A percentile compares a stretch with the other conserved stretches of the same genome.
Conservation (phyloP, 1,140 invertebrate genomes). For the Teleopsis dalmanni region DNA sequence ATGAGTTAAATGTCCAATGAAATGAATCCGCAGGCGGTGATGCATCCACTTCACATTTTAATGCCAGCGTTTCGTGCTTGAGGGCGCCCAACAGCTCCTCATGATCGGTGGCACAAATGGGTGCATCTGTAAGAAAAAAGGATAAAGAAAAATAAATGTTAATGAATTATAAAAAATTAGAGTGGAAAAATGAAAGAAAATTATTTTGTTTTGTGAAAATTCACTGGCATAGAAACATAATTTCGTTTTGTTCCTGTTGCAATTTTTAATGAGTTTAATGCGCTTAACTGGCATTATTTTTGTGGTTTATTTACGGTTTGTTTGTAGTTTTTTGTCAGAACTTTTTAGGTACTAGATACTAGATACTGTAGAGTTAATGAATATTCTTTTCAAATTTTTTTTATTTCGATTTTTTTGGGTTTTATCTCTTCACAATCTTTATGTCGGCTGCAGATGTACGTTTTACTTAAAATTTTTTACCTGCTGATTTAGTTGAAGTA, state of each 20-base stretch:
- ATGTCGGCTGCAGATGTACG: no score
- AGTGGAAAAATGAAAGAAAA: not conserved
- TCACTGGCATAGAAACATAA: not conserved
- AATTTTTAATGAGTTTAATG: no score
- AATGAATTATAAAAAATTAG: conserved; percentile 3
- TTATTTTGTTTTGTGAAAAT: not conserved
- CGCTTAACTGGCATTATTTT: no score
- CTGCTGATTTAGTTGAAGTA: no score
- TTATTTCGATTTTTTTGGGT: no score
- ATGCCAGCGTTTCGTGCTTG: conserved; percentile 72
- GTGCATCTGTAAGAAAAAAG: conserved; percentile 54
- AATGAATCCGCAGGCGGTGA: conserved; percentile 73
- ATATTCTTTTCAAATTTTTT: no score
- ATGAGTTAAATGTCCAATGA: conserved; percentile 85
- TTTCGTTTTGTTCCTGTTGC: not conserved
- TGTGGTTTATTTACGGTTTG: no score
- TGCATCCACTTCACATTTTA: conserved; percentile 77
- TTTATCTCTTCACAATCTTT: no score
- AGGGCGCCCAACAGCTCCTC: conserved; percentile 74
- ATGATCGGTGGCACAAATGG: conserved; percentile 67
- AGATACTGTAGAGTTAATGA: no score
- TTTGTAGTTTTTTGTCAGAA: no score
- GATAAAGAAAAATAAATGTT: conserved; percentile 1
- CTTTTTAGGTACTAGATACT: no score
- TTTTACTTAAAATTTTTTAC: no score